These are phyloP conservation scores for Tetragnatha versicolor DNA, from an alignment of 1,140 invertebrate species.

Conservation along the genomic window DNA sequence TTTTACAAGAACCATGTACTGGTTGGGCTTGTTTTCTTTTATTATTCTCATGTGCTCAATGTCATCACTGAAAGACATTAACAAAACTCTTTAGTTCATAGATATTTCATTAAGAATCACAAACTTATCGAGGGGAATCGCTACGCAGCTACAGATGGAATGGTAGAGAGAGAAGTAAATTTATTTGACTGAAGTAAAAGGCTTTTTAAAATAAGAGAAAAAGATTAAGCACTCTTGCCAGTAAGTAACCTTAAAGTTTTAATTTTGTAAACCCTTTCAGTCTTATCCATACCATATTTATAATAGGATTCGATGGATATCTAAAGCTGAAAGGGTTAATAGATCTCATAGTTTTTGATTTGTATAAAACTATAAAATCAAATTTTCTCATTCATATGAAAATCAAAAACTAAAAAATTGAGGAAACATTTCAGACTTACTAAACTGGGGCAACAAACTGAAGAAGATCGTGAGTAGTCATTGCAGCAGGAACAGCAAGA, in stretches of 20 bases:
- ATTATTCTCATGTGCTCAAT: constrained; percentile 93
- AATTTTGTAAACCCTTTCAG: not conserved
- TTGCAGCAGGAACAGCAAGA: constrained; percentile 87
- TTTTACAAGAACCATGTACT: constrained; percentile 96
- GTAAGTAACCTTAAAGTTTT: not conserved
- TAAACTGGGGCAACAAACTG: constrained; percentile 93
- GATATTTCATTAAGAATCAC: too few relatives aligned
- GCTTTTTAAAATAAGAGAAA: too few relatives aligned
- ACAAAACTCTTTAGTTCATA: too few relatives aligned
- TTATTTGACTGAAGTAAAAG: too few relatives aligned
- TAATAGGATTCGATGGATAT: too few relatives aligned
- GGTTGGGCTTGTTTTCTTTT: constrained; percentile 82
- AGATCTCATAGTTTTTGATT: not conserved
- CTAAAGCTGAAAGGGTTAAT: too few relatives aligned
- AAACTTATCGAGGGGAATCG: too few relatives aligned
- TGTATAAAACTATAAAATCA: not conserved
- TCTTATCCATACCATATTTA: not conserved
- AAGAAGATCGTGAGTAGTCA: constrained; percentile 92
- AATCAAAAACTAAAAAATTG: constrained; percentile 1
- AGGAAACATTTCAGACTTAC: constrained; percentile 59
- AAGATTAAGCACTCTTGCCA: not conserved
- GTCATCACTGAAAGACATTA: constrained; percentile 74
- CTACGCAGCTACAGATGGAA: too few relatives aligned
- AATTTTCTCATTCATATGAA: not conserved
- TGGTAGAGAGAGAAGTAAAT: too few relatives aligned